Percentiles rank a stretch among this genome's conserved stretches.
phyloP scores from a whole-genome alignment of 2,797 vertebrate genomes.

The Varecia variegata region DNA sequence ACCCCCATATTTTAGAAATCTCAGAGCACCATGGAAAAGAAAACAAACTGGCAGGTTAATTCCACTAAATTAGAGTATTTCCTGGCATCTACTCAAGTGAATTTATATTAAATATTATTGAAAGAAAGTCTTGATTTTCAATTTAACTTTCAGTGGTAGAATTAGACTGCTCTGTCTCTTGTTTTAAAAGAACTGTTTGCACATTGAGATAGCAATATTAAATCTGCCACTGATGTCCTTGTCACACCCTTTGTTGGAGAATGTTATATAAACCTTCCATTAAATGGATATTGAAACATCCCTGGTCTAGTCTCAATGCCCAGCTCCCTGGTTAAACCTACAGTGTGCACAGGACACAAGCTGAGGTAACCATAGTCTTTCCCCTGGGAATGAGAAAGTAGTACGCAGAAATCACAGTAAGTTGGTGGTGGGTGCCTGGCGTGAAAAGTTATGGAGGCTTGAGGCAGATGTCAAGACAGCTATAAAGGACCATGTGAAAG shows the following conservation, averaged over 20 bases:
- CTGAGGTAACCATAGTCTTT: background rate
- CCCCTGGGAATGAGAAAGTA: background rate
- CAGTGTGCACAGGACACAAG: background rate
- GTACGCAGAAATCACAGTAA: background rate
- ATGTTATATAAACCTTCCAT: background rate
- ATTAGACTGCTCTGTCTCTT: background rate
- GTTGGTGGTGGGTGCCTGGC: background rate
- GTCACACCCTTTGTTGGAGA: background rate
- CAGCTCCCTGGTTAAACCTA: background rate
- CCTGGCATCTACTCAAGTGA: background rate
- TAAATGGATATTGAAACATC: background rate
- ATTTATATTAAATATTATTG: constrained; percentile 47
- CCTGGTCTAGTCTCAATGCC: background rate
- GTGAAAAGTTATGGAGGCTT: background rate
- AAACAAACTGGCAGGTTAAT: background rate
- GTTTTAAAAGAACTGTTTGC: background rate
- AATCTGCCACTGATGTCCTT: background rate
- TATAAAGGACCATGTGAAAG: background rate
- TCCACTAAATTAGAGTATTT: background rate
- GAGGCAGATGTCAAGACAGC: background rate
- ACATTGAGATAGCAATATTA: background rate
- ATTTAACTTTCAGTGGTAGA: constrained; percentile 20
- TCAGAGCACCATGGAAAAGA: background rate
- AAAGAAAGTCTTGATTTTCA: constrained; percentile 43
- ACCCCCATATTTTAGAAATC: background rate